These are phyloP conservation scores for Macrobrachium nipponense DNA, from an alignment of 1,140 invertebrate species.

Conservation along the genomic window DNA sequence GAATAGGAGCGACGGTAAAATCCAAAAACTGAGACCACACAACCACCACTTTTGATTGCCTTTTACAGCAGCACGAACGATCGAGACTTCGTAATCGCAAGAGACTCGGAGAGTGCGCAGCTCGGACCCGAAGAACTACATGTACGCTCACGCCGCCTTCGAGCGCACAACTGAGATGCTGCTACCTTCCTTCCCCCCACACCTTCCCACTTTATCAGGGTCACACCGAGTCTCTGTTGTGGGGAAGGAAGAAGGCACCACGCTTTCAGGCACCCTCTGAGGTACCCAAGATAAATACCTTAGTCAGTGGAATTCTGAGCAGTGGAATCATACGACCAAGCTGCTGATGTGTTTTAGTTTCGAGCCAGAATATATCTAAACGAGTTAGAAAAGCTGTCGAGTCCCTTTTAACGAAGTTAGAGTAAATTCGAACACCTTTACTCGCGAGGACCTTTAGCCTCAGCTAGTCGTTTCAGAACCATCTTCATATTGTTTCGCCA, in stretches of 20 bases:
- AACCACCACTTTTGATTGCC: no score
- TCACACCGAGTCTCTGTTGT: not conserved
- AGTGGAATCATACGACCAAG: not conserved
- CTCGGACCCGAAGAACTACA: constrained; percentile 17
- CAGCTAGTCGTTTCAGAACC: constrained; percentile 6
- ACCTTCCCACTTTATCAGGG: constrained; percentile 22
- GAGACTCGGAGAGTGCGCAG: not conserved
- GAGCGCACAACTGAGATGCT: constrained; percentile 22
- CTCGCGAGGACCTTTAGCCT: not conserved
- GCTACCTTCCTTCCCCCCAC: constrained; percentile 6
- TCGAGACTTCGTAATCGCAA: not conserved
- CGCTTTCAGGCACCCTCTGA: not conserved
- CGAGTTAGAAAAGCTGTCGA: not conserved
- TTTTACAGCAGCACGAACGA: not conserved
- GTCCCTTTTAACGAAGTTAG: not conserved
- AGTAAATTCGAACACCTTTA: constrained; percentile 9
- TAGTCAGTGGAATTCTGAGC: not conserved
- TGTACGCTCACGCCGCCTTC: constrained; percentile 20
- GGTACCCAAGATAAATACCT: not conserved
- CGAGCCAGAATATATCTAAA: not conserved
- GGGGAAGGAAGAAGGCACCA: constrained; percentile 11
- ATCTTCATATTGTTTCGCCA: not conserved
- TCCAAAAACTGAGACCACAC: no score
- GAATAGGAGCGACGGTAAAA: no score
- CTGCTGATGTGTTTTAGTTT: not conserved